phyloP scores from a whole-genome alignment of 37 sponge, comb jelly and placozoan genomes.

The Diacarnus erythraeanus region DNA sequence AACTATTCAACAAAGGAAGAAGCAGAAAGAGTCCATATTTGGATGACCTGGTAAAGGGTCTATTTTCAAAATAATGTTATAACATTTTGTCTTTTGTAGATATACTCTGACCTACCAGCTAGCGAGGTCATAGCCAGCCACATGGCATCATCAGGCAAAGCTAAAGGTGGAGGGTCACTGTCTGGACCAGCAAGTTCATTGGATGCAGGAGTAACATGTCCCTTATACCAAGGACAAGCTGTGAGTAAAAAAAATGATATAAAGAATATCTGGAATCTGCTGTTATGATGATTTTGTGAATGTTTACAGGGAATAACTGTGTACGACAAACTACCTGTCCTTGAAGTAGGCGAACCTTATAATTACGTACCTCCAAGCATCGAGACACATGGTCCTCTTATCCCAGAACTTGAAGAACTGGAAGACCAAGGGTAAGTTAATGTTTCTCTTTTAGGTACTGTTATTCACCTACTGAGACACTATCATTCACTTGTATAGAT shows the following conservation, averaged over 20 bases:
- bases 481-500: conserved; percentile 23
- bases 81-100: not conserved
- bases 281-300: too few species aligned
- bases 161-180: not conserved
- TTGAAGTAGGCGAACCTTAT: conserved; percentile 38
- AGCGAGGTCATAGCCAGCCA: conserved; percentile 56
- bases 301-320: conserved; percentile 58
- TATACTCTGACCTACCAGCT: conserved; percentile 44
- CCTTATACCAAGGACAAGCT: conserved; percentile 19
- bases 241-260: conserved; percentile 5
- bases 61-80: not conserved
- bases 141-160: not conserved
- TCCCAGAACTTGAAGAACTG: conserved; percentile 55
- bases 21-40: conserved; percentile 63
- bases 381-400: conserved; percentile 45
- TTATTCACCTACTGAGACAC: not conserved
- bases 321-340: conserved; percentile 45
- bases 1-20: conserved; percentile 36
- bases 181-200: too few species aligned
- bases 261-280: too few species aligned
- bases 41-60: conserved; percentile 60
- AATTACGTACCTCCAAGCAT: conserved; percentile 40
- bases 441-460: not conserved
- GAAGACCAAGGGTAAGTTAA: conserved; percentile 43
- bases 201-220: not conserved